Base-by-base conservation (phyloP, 2,888 invertebrate genomes). In the Tiphia femorata region DNA sequence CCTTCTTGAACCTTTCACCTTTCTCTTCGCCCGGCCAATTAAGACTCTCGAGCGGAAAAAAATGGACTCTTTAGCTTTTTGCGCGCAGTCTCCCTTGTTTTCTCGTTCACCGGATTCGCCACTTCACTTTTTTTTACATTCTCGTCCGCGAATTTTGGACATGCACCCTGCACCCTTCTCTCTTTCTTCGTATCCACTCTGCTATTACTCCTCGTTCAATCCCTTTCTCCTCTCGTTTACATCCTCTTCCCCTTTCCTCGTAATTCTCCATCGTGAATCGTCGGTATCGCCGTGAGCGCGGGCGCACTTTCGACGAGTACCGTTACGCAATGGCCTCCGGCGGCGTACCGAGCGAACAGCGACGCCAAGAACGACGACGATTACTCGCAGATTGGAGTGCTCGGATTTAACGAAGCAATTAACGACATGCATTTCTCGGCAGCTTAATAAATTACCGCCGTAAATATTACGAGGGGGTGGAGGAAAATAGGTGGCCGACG, bases 391-490 rank as follows among this genome's bases (percentile, higher is more conserved):
- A 46, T 49, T 25, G 50, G 40, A 43, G 29, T 14, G 33, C 20
- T 40, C 43, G 43, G 49, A 53, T 58, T 67, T 54, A 57, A 63
- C 48, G 50, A 58, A 56, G 51, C 54, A 56, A 67, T 67, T 60
- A 63, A 19, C 19, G 38, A 17, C 33, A n/a, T 38, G 49, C 51
- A 57, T 67, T 55, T 66, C 51, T 41, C 47, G 52, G 49, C 41
- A 23, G 29, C 58, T 60, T 50, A 47, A 47, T 57, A 35, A 54
- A 60, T 46, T 35, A 30, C 42, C 12, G 23, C 49, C 14, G 48
- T 46, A 51, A 10, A 40, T 49, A 49, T 16, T 25, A 4, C 52
- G 33, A 38, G 30, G 17, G 10, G 40, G 44, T n/a, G 6, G 43
- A 54, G 16, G 29, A 49, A 44, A 17, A 10, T 37, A 17, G 19